Conservation (phyloP, 2,797 vertebrate species). For the Mionectes olivaceus region DNA sequence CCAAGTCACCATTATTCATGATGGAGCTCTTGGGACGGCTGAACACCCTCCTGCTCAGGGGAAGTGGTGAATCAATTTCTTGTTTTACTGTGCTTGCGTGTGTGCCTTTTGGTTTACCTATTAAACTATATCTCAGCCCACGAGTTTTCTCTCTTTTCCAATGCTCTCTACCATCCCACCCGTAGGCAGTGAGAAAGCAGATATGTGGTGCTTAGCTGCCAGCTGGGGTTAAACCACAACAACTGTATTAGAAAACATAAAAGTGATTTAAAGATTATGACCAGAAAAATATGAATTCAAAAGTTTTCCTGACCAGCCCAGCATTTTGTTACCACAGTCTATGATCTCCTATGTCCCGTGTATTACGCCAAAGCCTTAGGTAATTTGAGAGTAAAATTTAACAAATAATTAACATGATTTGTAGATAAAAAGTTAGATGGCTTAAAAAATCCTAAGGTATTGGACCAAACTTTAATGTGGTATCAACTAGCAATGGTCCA, state of each 20-base stretch:
- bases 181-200: neutral
- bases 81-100: neutral
- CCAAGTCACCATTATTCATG: accelerated
- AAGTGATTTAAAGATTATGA: neutral
- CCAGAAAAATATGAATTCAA: neutral
- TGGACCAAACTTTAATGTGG: neutral
- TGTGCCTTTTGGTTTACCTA: neutral
- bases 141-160: neutral
- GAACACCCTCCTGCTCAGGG: accelerated
- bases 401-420: neutral
- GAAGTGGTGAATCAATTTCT: neutral
- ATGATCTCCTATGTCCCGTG: neutral
- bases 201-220: neutral
- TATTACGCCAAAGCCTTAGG: neutral
- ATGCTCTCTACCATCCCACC: neutral
- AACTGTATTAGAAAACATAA: neutral
- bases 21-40: neutral
- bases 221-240: neutral
- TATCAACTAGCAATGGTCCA: neutral
- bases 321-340: neutral
- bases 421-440: neutral
- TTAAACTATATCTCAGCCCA: neutral
- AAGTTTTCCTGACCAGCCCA: neutral
- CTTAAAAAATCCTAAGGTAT: neutral
- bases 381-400: neutral